Conservation (phyloP, 2,797 vertebrate genomes). For the Lates japonicus region DNA sequence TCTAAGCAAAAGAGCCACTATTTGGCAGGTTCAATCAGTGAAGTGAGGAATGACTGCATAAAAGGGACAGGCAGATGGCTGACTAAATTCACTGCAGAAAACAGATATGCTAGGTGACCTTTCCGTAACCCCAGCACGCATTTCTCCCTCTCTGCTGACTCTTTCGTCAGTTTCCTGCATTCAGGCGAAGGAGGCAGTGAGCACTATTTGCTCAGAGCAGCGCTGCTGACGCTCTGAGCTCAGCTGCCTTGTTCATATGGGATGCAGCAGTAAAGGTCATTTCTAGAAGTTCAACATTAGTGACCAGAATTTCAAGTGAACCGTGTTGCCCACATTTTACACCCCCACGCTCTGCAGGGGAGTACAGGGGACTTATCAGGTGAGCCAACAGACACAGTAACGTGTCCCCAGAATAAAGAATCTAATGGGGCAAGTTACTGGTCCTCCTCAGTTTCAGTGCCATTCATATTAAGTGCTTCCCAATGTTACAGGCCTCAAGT, state of each 20-base stretch:
- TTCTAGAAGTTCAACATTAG: conserved; percentile 81
- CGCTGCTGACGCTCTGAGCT: conserved; percentile 56
- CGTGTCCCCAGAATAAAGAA: conserved; percentile 30
- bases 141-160: conserved; percentile 61
- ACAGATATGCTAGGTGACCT: conserved; percentile 62
- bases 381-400: conserved; percentile 16
- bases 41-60: conserved; percentile 23
- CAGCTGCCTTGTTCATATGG: conserved; percentile 66
- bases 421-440: conserved; percentile 30
- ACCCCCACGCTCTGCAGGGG: conserved; percentile 37
- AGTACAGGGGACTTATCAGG: conserved; percentile 29
- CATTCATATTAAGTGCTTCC: conserved; percentile 31
- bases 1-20: neutral
- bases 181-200: conserved; percentile 46
- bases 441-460: conserved; percentile 13
- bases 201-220: conserved; percentile 69
- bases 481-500: conserved; percentile 44
- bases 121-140: conserved; percentile 60
- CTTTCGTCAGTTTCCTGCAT: conserved; percentile 62
- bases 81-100: conserved; percentile 59
- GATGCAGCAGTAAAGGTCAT: conserved; percentile 82
- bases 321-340: conserved; percentile 45
- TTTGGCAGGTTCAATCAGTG: conserved; percentile 15
- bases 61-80: conserved; percentile 50
- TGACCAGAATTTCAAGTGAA: conserved; percentile 84